Base-by-base conservation (phyloP, 2,888 invertebrate genomes). In the Parnassius glacialis region DNA sequence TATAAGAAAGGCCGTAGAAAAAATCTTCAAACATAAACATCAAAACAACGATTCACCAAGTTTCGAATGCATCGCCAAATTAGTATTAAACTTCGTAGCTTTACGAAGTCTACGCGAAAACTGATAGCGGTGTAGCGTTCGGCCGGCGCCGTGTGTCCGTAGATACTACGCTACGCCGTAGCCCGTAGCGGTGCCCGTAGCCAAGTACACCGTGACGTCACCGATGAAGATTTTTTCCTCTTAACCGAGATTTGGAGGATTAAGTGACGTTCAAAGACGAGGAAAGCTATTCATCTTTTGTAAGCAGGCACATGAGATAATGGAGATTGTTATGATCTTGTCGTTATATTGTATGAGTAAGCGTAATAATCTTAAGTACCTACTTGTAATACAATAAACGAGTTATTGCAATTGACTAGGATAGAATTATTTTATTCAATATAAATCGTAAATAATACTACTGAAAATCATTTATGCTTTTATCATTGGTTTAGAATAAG, bases 101-200 rank as follows among this genome's bases (percentile, higher is more conserved):
- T 48, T 16, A 13, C 13, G 42, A 60, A 41, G 25, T 55, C 56
- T 62, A 53, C 57, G 53, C 77, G 80, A 75, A 20, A 75, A 66
- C 68, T 65, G 72, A 74, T 75, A 75, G 68, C 66, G 59, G 48
- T 72, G 74, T 74, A 76, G 75, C 74, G 73, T 69, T 69, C 81
- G 76, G 70, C 77, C 84, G 78, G 76, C 81, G 76, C 81, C 76
- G 76, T 80, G 81, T 74, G 80, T 74, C 73, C 84, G 85, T 87
- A 87, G 84, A 75, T 80, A 87, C 87, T 88, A 87, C 69, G 75
- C 72, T 75, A 78, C 77, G 77, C 70, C 73, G 73, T 53, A 56
- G 68, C 58, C 66, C 76, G 82, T 79, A 80, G 80, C 75, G 70
- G 68, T 11, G 67, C 65, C 68, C 80, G 81, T 80, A 81, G 85